Conservation (phyloP, 1,140 invertebrate species). For the Forficula auricularia region DNA sequence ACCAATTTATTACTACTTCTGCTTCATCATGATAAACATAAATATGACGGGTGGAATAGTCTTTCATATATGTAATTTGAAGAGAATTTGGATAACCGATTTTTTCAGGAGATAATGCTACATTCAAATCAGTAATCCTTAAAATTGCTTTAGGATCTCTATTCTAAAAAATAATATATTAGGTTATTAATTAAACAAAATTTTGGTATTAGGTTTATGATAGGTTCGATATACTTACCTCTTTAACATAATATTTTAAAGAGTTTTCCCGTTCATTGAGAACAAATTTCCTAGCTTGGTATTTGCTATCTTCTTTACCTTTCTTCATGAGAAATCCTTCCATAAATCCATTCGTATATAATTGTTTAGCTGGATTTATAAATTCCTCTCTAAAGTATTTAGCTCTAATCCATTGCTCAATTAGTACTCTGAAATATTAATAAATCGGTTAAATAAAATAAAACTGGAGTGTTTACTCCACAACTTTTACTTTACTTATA, state of each 20-base stretch:
- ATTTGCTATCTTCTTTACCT: constrained; percentile 68
- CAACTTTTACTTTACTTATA: too few relatives aligned
- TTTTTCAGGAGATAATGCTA: constrained; percentile 69
- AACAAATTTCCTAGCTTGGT: constrained; percentile 67
- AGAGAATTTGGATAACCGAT: constrained; percentile 60
- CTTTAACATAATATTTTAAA: constrained; percentile 70
- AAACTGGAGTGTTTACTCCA: too few relatives aligned
- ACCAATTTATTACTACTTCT: constrained; percentile 76
- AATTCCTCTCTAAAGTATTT: constrained; percentile 84
- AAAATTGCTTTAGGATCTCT: constrained; percentile 68
- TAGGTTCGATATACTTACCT: constrained; percentile 23
- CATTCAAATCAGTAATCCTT: constrained; percentile 64
- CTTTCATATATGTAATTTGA: constrained; percentile 67
- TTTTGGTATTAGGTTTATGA: too few relatives aligned
- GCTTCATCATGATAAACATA: constrained; percentile 73
- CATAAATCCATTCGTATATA: constrained; percentile 59
- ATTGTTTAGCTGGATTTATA: constrained; percentile 52
- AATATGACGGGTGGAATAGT: constrained; percentile 63
- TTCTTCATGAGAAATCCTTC: constrained; percentile 77
- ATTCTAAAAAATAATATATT: constrained; percentile 20
- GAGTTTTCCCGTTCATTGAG: constrained; percentile 61
- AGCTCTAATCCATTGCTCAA: constrained; percentile 79
- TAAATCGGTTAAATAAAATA: too few relatives aligned
- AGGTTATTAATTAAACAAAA: background rate
- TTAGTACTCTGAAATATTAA: constrained; percentile 47